Evolutionary conservation across 2,797 vertebrate genomes (phyloP).

Genomic region (Steatocranus sp.): DNA sequence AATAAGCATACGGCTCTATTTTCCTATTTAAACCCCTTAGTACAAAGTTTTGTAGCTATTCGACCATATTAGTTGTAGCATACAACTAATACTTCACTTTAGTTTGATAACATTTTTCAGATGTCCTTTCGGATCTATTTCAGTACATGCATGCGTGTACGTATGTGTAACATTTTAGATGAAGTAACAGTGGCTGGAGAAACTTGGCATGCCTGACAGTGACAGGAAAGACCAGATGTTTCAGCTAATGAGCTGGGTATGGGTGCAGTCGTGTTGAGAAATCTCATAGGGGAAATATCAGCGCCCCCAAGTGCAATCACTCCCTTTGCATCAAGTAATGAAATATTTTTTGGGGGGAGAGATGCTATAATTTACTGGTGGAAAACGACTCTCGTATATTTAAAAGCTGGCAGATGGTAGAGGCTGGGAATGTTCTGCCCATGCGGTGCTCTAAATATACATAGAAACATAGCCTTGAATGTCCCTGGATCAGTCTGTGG

Average conservation of each 20-base stretch:
- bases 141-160: not conserved
- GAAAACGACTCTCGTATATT: slow-evolving; percentile 41
- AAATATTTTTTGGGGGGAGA: slow-evolving; percentile 1
- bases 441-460: slow-evolving; percentile 30
- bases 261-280: slow-evolving; percentile 35
- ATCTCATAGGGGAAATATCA: slow-evolving; percentile 33
- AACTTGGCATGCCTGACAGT: not conserved
- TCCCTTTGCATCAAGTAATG: slow-evolving; percentile 38
- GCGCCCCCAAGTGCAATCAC: slow-evolving; percentile 47
- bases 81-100: not conserved
- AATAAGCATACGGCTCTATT: not conserved
- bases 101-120: not conserved
- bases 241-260: slow-evolving; percentile 52
- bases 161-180: not conserved
- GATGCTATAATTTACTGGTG: slow-evolving; percentile 33
- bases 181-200: slow-evolving; percentile 13
- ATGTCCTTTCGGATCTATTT: not conserved
- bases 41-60: not conserved
- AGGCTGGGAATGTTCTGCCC: slow-evolving; percentile 7
- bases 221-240: slow-evolving; percentile 47
- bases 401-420: slow-evolving; percentile 48
- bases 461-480: slow-evolving; percentile 17
- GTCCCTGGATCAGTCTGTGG: slow-evolving; percentile 10
- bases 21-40: not conserved
- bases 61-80: not conserved